phyloP scores from a whole-genome alignment of 1,140 invertebrate genomes.

The Sitodiplosis mosellana region DNA sequence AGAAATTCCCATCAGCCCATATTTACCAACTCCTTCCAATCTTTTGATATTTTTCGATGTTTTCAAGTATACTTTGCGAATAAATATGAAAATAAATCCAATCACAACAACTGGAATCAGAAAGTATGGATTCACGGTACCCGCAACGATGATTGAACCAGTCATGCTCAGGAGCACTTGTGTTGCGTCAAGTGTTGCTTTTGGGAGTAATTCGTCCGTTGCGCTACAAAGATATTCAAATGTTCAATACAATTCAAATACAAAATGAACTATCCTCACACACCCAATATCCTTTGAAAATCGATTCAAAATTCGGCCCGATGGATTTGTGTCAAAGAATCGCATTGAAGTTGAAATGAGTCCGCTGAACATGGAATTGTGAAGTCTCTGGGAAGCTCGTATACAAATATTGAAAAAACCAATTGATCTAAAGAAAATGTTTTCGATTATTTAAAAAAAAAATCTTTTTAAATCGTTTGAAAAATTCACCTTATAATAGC shows the following conservation, averaged over 20 bases:
- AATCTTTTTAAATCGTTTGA: too few relatives aligned
- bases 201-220: constrained; percentile 69
- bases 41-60: constrained; percentile 77
- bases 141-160: constrained; percentile 56
- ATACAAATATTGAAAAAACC: constrained; percentile 27
- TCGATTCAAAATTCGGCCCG: constrained; percentile 47
- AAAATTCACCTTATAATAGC: background rate
- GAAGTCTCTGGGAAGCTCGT: constrained; percentile 2
- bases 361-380: constrained; percentile 27
- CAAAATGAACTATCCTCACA: constrained; percentile 54
- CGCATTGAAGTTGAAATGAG: constrained; percentile 22
- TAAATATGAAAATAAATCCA: constrained; percentile 46
- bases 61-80: constrained; percentile 59
- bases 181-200: constrained; percentile 47
- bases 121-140: constrained; percentile 55
- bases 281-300: constrained; percentile 60
- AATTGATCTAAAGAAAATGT: constrained; percentile 23
- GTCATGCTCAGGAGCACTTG: constrained; percentile 53
- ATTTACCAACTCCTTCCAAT: constrained; percentile 74
- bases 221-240: constrained; percentile 70
- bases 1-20: too few relatives aligned
- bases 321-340: constrained; percentile 42
- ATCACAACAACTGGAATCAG: constrained; percentile 49
- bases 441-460: background rate
- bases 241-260: constrained; percentile 42